Base-by-base conservation (phyloP, 2,797 vertebrate genomes). In the Siniperca obscura region DNA sequence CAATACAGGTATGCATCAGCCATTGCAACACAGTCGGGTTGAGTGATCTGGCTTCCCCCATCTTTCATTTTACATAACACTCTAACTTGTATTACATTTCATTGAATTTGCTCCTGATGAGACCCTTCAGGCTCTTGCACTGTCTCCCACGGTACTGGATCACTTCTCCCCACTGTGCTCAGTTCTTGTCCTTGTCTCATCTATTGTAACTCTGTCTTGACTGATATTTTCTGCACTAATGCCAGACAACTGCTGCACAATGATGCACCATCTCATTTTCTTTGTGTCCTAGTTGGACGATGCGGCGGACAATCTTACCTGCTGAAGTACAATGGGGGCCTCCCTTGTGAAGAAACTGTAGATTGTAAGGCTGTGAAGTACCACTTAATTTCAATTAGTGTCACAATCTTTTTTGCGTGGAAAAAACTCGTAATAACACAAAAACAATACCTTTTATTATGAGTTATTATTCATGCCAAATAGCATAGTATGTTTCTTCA, bases 51-150 rank as follows among this genome's bases (percentile, higher is more conserved):
- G 68, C 48, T 85, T 84, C 85, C 86, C 84, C 84, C 68, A 81
- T 90, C 77, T 85, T 86, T 89, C 86, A 87, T 91, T 90, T 91
- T 89, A 81, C 83, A 86, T 84, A 80, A 86, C 87, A 78, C 89
- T 89, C 73, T 82, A 77, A 87, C 90, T 84, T 89, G 91, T 94
- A 88, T 93, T 93, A 93, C 91, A 89, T 93, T 86, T 86, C 76
- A 66, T 82, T 76, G 88, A 90, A 89, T 94, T 88, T 91, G 86
- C 67, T 87, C 74, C 81, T 90, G 91, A 93, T 91, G 89, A 94
- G 86, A 87, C 89, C 89, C 91, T 92, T 83, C 90, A 80, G 88
- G 89, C 81, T 87, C 83, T 87, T 59, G 36, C 78, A 68, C 84
- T 46, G 81, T 90, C 84, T 91, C 65, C 75, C 25, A 48, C 78